Evolutionary conservation across 2,888 invertebrate genomes (phyloP), one percentile per base, ranked within the genome.

Genomic region (Agonopterix alstromeriana): DNA sequence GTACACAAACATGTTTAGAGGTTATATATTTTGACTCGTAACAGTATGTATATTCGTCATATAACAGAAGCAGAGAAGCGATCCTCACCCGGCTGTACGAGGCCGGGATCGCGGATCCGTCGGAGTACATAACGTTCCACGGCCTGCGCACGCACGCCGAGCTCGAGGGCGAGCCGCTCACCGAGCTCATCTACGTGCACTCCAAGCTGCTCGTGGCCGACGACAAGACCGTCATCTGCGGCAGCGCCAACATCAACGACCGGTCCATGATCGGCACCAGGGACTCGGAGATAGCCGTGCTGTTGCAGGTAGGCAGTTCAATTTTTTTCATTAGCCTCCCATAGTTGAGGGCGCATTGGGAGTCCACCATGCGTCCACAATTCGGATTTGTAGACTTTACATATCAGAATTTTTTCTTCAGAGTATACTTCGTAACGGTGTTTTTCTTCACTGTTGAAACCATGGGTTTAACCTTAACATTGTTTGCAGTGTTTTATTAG

Each of bases 211-310:
- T 99, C 82, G 97, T 99, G 53, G 95, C 95, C 0, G 99, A 99
- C 73, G 99, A 99, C 77, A 92, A 93, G 58, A 90, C 92, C 2
- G 93, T 97, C 0, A 97, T 99, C 55, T 98, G 98, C 65, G 99
- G 99, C 11, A 98, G 98, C 4, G 98, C 99, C 0, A 99, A 99
- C 72, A 98, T 99, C 61, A 99, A 99, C 71, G 99, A 99, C 75
- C 89, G 99, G 47, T 98, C 98, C 49, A 92, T 99, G 92, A 90
- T 97, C 48, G 99, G 99, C 0, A 95, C 94, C 53, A 90, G 99
- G 56, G 99, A 99, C 71, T 98, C 98, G 0, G 99, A 99, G 84
- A 94, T 97, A 5, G 97, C 97, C 2, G 94, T 97, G 10, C 85
- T 98, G 42, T 91, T 98, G 48, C 94, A 96, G 92, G 97, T 92